Evolutionary conservation across 2,888 invertebrate species (phyloP).

Genomic region (Saturnia japonica): DNA sequence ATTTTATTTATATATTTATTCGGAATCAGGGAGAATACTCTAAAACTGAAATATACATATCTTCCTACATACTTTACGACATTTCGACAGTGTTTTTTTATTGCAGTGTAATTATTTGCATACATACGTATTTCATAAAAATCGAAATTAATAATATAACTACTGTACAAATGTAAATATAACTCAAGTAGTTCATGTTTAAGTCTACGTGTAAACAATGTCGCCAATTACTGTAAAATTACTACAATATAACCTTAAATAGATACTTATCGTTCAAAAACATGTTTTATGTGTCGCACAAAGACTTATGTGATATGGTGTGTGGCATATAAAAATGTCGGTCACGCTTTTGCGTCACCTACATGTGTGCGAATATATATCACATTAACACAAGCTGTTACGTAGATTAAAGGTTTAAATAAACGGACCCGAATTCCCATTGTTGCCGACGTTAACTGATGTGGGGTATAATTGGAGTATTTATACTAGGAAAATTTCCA

Average conservation of each 20-base stretch:
- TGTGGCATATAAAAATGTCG: constrained; percentile 14
- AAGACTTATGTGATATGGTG: constrained; percentile 6
- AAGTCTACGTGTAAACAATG: not conserved
- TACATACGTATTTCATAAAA: not conserved
- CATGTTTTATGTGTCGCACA: constrained; percentile 5
- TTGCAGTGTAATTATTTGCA: not conserved
- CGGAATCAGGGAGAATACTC: too few species aligned
- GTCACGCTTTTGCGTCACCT: not conserved
- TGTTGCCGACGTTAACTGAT: not conserved
- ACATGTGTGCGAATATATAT: not conserved
- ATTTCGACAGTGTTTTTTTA: too few species aligned
- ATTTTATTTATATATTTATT: too few species aligned
- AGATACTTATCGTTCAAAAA: not conserved
- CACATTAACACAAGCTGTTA: not conserved
- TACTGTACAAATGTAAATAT: not conserved
- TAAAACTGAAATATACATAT: too few species aligned
- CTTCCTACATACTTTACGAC: too few species aligned
- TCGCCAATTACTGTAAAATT: not conserved
- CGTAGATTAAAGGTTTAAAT: not conserved
- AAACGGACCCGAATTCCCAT: not conserved
- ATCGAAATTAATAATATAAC: not conserved
- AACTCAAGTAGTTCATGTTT: not conserved
- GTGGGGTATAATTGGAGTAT: not conserved
- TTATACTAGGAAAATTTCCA: not conserved
- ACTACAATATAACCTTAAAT: not conserved